Evolutionary conservation across 2,113 vertebrate species (phyloP).

Genomic region (Pygoscelis antarcticus): DNA sequence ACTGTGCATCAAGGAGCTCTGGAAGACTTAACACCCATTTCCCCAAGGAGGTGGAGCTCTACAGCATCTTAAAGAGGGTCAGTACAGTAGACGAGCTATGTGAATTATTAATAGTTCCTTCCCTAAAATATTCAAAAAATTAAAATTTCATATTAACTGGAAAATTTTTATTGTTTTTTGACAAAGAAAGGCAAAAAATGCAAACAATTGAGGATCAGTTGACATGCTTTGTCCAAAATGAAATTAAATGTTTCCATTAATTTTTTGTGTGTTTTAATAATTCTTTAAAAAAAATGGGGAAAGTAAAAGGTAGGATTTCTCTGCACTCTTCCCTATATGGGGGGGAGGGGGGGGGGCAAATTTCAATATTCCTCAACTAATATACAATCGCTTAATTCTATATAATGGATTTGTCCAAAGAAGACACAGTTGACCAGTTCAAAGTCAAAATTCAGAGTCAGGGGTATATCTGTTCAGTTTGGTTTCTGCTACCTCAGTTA

Average conservation of each 20-base stretch:
- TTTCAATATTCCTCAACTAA: neutral
- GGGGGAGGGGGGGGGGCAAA: fast-evolving
- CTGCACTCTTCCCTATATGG: neutral
- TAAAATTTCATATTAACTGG: neutral
- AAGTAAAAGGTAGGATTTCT: neutral
- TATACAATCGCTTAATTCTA: neutral
- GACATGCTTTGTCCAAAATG: neutral
- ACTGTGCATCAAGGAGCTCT: neutral
- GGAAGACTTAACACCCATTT: neutral
- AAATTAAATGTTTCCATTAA: neutral
- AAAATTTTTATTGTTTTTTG: neutral
- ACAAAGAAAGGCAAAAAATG: neutral
- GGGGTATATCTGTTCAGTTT: neutral
- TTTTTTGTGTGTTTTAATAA: neutral
- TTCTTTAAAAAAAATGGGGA: neutral
- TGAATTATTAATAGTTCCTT: neutral
- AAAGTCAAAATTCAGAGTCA: neutral
- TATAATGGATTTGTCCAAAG: neutral
- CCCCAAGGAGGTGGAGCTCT: neutral
- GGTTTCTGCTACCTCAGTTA: neutral
- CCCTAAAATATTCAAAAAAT: neutral
- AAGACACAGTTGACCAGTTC: neutral
- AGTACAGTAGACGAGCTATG: neutral
- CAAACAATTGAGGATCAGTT: neutral
- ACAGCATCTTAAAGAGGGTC: neutral